Base-by-base conservation (phyloP, 2,888 invertebrate species). In the Punctoribates punctum region DNA sequence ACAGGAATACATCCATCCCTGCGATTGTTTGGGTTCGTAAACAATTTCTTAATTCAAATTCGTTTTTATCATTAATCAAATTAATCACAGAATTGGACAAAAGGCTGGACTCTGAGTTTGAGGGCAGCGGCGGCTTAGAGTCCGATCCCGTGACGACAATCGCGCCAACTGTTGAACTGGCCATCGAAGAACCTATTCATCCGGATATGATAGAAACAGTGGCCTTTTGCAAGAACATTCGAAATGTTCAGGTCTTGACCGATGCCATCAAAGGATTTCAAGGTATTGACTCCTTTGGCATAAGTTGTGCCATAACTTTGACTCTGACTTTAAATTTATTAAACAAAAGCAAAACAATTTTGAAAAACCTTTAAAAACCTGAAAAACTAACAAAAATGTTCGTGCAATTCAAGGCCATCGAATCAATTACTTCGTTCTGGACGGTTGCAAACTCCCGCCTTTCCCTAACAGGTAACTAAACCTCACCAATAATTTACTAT, bases 151-250 rank as follows among this genome's bases (percentile, higher is more conserved):
- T 54, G 11, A 48, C 73, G 0, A 76, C 57, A 9, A 20, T 0
- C 13, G 54, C 73, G 20, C 76, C 76, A 4, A 73, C 73, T 23
- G 51, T 76, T 0, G 76, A 73, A 20, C 72, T 76, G 67, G 29
- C 75, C 13, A 75, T 67, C 9, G 76, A 76, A 17, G 73, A 73
- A 17, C 3, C 27, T 2, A 60, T 76, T 51, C 74, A 75, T 73
- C 77, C 75, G 25, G 77, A 77, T 65, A 38, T 70, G 15, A 77
- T 79, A n/a, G 80, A 80, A 48, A 79, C 79, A 5, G 79, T 80
- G 13, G 80, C 77, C n/a, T 79, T 79, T 67, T 80, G 80, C 74
- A 79, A 79, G 38, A 80, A 79, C 75, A 80, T 80, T 46, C 75
- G 79, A 11, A 79, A 78, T 73, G 73, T 76, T 13, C 77, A 79